Evolutionary conservation across 2,797 vertebrate genomes (phyloP).

Genomic region (Podarcis siculus): DNA sequence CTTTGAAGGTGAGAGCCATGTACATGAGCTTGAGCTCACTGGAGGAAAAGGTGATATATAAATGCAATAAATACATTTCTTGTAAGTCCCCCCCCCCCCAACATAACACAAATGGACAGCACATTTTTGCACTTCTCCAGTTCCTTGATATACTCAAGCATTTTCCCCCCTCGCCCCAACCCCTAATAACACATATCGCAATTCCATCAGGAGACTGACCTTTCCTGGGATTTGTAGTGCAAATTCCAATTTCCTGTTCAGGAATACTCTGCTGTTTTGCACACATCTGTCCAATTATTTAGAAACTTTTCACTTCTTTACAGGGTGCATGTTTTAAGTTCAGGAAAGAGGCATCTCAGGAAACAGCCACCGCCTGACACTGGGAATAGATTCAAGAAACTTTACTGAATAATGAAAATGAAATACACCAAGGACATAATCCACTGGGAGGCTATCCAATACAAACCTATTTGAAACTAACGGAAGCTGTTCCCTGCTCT

Average conservation of each 20-base stretch:
- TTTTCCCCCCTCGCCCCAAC: neutral
- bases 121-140: conserved; percentile 28
- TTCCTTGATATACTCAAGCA: neutral
- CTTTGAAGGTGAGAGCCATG: no score
- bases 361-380: neutral
- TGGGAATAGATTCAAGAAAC: neutral
- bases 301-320: neutral
- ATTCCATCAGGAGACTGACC: neutral
- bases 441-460: neutral
- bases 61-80: no score
- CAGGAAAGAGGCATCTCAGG: neutral
- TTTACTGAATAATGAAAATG: neutral
- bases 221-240: neutral
- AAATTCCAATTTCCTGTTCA: neutral
- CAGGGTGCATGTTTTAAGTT: neutral
- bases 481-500: neutral
- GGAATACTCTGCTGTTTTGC: neutral
- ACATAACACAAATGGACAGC: neutral
- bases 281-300: neutral
- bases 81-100: neutral
- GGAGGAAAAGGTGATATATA: no score
- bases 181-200: no score
- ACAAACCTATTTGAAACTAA: neutral
- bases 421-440: neutral
- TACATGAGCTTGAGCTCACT: no score